Evolutionary conservation across 2,797 vertebrate genomes (phyloP).

Genomic region (Rhinoraja longicauda): DNA sequence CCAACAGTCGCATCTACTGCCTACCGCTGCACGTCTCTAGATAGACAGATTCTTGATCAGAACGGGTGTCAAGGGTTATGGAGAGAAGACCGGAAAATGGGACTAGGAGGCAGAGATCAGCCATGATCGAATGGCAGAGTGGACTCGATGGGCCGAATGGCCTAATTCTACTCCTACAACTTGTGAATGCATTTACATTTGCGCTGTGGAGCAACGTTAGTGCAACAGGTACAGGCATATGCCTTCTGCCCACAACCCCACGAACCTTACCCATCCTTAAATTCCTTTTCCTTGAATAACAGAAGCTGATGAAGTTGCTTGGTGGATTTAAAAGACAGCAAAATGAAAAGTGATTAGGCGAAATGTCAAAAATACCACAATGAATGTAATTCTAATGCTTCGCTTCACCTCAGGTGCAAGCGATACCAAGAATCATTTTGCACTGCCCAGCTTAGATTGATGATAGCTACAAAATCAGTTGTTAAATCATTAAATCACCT

Average conservation of each 20-base stretch:
- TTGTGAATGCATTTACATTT: neutral
- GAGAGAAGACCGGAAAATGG: too few relatives aligned
- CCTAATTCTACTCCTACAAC: too few relatives aligned
- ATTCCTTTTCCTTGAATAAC: neutral
- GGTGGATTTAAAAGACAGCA: neutral
- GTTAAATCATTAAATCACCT: slow-evolving; percentile 1
- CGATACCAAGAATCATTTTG: neutral
- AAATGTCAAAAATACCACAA: neutral
- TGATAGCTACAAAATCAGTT: neutral
- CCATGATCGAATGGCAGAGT: too few relatives aligned
- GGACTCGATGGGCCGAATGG: too few relatives aligned
- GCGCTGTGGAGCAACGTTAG: neutral
- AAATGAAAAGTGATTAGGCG: neutral
- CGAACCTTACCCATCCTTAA: neutral
- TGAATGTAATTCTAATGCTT: neutral
- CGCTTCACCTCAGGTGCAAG: neutral
- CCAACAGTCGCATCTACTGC: too few relatives aligned
- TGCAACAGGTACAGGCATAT: neutral
- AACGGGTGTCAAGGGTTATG: too few relatives aligned
- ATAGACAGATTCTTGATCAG: too few relatives aligned
- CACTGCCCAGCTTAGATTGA: neutral
- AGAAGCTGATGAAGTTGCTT: neutral
- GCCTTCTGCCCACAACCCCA: neutral
- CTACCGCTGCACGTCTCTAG: too few relatives aligned
- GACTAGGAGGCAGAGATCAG: too few relatives aligned